Base-by-base conservation (phyloP, 2,113 vertebrate species). In the Aphelocoma coerulescens region DNA sequence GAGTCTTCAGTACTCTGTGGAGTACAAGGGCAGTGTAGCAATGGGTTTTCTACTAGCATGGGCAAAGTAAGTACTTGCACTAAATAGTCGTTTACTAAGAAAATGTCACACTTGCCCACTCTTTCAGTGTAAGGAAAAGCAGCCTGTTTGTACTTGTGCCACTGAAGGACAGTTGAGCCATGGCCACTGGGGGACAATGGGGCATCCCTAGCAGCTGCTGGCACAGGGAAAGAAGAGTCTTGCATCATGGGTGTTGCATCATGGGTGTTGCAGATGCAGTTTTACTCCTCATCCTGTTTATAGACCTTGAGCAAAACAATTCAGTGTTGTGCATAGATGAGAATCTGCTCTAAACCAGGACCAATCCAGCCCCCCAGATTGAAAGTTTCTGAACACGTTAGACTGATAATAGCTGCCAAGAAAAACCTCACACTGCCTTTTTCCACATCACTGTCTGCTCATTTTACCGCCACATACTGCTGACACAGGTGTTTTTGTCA, bases 401-500 rank as follows among this genome's bases (percentile, higher is more conserved):
- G 28, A 55, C 49, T 35, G 43, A 20, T 13, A 51, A 52, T 3
- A 76, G 7, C 20, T 88, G 89, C 79, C 71, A 88, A 90, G 75
- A 76, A 93, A 82, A 94, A 85, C 9, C 27, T 52, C 24, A 41
- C 35, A 48, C 41, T 2, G 11, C 41, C 58, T 76, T 86, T 91
- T 88, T 81, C 67, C 75, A 83, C 58, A 58, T 76, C 62, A 41
- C 49, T 0, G 2, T 30, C 82, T 88, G 71, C 54, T 92, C 49
- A 21, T 88, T 92, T 95, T 73, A 76, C 49, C 27, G 52, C 23
- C 89, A 57, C 35, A 48, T 85, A 61, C 19, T 0, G 0, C 67
- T 85, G 67, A 85, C 76, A 76, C 75, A 73, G 67, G 95, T 88
- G 58, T 11, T 93, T 88, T 68, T 91, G 67, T 86, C 72, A 69